phyloP scores from a whole-genome alignment of 2,888 invertebrate genomes.

The Synanthedon andrenaeformis region DNA sequence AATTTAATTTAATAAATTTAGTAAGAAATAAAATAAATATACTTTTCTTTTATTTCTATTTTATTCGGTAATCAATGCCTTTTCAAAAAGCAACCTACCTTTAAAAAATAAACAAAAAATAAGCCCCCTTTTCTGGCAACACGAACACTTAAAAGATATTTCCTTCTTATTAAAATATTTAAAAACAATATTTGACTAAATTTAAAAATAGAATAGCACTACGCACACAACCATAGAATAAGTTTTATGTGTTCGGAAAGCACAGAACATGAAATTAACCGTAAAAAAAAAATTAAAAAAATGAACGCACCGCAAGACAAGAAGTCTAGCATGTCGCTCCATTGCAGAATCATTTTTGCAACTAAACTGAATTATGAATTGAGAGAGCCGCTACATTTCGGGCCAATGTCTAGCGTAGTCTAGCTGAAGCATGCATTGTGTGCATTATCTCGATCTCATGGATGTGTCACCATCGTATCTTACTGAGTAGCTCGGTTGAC shows the following conservation, averaged over 20 bases:
- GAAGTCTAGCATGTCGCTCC: slow-evolving; percentile 64
- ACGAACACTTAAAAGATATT: too few species aligned
- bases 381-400: slow-evolving; percentile 30
- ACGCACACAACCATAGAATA: background rate
- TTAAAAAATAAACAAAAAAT: too few species aligned
- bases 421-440: slow-evolving; percentile 25
- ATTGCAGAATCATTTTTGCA: slow-evolving; percentile 60
- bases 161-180: too few species aligned
- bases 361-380: slow-evolving; percentile 19
- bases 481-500: slow-evolving; percentile 7
- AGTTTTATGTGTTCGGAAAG: background rate
- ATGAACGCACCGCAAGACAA: slow-evolving; percentile 55
- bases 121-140: too few species aligned
- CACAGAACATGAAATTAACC: background rate
- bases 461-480: slow-evolving; percentile 5
- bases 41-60: too few species aligned
- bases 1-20: too few species aligned
- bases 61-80: too few species aligned
- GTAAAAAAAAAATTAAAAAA: slow-evolving; percentile 4
- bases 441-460: slow-evolving; percentile 36
- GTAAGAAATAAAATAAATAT: too few species aligned
- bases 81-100: too few species aligned
- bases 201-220: background rate
- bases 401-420: slow-evolving; percentile 21
- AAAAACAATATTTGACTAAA: too few species aligned